Base-by-base conservation (phyloP, 1,140 invertebrate genomes). In the Notospermus geniculatus region DNA sequence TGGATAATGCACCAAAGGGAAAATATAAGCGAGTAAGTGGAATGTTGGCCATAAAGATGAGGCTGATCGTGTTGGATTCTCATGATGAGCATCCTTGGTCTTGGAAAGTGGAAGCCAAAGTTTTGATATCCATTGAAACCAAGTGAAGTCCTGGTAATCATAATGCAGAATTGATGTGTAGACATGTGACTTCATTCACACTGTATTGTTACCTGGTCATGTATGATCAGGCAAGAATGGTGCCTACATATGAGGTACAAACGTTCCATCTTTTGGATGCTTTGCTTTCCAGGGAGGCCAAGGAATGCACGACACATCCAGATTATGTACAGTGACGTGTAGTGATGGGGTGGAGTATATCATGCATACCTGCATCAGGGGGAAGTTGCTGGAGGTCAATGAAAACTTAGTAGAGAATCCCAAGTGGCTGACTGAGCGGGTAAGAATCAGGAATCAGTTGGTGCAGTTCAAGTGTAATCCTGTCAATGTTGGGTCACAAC, bases 361-460 rank as follows among this genome's bases (percentile, higher is more conserved):
- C 52, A 80, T 93, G 2, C 86, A 87, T 59, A 88, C 87, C 75
- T 88, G 90, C 62, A 85, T 93, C 73, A 87, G 87, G 66, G 91
- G 91, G 9, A 92, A 90, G 76, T 82, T 95, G 5, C 82, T 93
- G 1, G 91, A 95, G 83, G 86, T 92, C 0, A 94, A 95, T 83
- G 86, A 90, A 64, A 74, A 82, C 7, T 77, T 95, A 30, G 66
- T 88, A 0, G 74, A 85, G 30, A 84, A 87, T 64, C 89, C 90
- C 0, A 79, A 88, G 59, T 78, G 91, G 13, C 71, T 92, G 17
- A 81, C 80, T 45, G 69, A 84, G 62, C 83, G 85, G 69, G 78
- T 80, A 73, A 41, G 54, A 36, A 36, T 36, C 32, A 4, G 11
- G 39, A 52, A 22, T 52, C 32, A 36, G 32, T 7, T 36, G 32